Conservation (phyloP, 2,888 invertebrate genomes). For the Periphyllus acericola region DNA sequence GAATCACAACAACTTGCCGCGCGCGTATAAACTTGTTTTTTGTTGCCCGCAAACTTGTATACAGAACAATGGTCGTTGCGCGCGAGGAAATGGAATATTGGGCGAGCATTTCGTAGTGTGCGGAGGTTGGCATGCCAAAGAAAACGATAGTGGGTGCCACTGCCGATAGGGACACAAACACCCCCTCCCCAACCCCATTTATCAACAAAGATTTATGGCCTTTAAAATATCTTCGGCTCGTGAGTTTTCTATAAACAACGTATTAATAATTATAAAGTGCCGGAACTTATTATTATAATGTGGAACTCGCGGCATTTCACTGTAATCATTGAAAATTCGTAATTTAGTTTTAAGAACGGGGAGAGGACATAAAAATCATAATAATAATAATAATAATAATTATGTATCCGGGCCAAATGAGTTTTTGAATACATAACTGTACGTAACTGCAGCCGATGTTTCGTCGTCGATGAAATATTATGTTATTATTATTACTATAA, state of each 20-base stretch:
- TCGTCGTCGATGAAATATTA: neutral
- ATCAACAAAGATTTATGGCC: neutral
- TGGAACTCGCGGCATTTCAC: neutral
- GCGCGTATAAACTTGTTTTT: conserved; percentile 33
- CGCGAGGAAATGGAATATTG: neutral
- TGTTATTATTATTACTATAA: neutral
- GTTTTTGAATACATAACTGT: neutral
- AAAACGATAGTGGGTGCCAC: neutral
- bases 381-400: neutral
- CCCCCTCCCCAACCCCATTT: neutral
- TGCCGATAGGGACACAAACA: neutral
- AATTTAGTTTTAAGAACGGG: neutral
- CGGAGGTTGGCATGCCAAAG: neutral
- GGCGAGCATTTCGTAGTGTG: neutral
- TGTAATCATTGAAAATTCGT: neutral
- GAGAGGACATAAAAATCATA: neutral
- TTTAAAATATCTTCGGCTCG: neutral
- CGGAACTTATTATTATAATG: no score
- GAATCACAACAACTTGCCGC: neutral
- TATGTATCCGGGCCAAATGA: neutral
- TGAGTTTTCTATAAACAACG: neutral
- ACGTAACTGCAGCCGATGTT: neutral
- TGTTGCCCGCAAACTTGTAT: neutral
- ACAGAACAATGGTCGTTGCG: neutral
- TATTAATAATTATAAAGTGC: neutral